These are phyloP conservation scores for Drosophila grimshawi DNA, from an alignment of 1,140 invertebrate genomes.

Conservation along the genomic window DNA sequence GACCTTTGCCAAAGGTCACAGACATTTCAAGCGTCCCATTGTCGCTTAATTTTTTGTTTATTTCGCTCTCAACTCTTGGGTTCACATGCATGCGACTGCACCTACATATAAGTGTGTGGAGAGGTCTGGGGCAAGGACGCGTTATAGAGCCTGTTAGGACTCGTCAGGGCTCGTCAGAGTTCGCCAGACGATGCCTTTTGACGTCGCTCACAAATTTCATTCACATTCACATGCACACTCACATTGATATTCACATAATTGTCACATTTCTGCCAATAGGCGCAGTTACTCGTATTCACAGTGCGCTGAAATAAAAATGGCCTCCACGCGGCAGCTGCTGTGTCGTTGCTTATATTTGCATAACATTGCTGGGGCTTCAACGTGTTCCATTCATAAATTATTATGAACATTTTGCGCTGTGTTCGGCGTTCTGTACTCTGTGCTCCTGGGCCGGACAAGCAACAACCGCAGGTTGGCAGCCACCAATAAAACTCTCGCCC, in stretches of 20 bases:
- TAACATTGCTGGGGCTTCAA: constrained; percentile 17
- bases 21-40: constrained; percentile 73
- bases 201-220: constrained; percentile 52
- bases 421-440: neutral
- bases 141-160: constrained; percentile 23
- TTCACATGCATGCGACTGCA: constrained; percentile 59
- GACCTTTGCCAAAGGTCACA: constrained; percentile 62
- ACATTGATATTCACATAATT: constrained; percentile 49
- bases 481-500: constrained; percentile 56
- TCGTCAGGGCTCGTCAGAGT: constrained; percentile 9
- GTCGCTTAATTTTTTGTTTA: constrained; percentile 66
- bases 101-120: neutral
- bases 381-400: constrained; percentile 64
- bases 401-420: constrained; percentile 24
- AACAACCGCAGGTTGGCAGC: constrained; percentile 22
- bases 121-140: neutral
- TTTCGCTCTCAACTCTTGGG: constrained; percentile 16
- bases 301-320: constrained; percentile 50
- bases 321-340: constrained; percentile 10
- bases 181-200: constrained; percentile 43
- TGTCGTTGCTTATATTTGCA: constrained; percentile 32
- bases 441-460: constrained; percentile 13
- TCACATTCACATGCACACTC: constrained; percentile 39
- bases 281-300: constrained; percentile 4
- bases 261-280: constrained; percentile 35